phyloP scores from a whole-genome alignment of 2,113 vertebrate genomes.

The Athene noctua region DNA sequence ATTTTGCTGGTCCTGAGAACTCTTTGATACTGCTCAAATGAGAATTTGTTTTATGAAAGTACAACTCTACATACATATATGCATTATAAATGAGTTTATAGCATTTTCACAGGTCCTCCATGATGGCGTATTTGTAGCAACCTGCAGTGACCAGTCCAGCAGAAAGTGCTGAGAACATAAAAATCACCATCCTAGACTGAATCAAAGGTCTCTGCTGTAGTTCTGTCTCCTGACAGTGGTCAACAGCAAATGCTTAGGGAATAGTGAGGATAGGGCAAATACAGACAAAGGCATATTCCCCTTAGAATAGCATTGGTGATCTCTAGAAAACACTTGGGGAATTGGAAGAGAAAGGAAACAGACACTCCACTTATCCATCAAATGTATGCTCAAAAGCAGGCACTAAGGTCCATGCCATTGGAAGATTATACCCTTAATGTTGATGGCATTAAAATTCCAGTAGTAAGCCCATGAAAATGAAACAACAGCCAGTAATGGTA shows the following conservation, averaged over 20 bases:
- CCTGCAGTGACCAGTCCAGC: background rate
- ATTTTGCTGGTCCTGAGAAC: background rate
- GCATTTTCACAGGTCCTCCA: background rate
- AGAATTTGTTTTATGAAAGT: background rate
- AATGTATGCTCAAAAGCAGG: background rate
- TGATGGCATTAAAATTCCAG: background rate
- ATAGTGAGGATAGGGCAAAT: background rate
- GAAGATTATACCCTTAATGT: background rate
- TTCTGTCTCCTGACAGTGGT: background rate
- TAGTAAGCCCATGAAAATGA: background rate
- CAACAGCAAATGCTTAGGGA: background rate
- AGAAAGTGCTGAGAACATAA: background rate
- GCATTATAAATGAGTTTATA: background rate
- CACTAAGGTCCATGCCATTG: background rate
- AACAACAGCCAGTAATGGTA: background rate
- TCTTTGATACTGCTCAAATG: background rate
- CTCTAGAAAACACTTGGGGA: background rate
- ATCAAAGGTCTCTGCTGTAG: background rate
- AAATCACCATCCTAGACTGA: background rate
- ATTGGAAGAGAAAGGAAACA: background rate
- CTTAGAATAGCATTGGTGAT: background rate
- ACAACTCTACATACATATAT: background rate
- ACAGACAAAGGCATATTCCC: background rate
- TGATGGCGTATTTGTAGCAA: background rate
- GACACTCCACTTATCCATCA: background rate